phyloP scores from a whole-genome alignment of 2,113 vertebrate genomes.

The Neogobius melanostomus region DNA sequence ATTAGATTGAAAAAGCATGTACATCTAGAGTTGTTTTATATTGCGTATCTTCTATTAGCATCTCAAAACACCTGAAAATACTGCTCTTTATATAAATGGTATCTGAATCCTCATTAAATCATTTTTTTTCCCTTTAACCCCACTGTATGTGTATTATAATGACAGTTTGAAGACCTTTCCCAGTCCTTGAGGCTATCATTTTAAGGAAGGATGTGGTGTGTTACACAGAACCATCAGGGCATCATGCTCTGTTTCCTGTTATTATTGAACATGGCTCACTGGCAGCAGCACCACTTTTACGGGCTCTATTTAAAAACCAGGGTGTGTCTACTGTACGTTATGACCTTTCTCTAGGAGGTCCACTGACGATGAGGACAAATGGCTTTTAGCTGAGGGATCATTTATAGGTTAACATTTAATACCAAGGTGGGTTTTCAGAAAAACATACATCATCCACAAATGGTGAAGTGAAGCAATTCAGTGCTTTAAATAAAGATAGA shows the following conservation, averaged over 20 bases:
- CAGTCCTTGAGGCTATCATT: constrained; percentile 18
- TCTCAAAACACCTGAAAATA: no score
- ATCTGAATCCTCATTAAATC: no score
- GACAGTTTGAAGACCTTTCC: not conserved
- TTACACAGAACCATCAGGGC: not conserved
- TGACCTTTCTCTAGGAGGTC: not conserved
- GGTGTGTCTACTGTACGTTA: constrained; percentile 9
- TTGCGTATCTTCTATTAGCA: no score
- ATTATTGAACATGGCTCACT: not conserved
- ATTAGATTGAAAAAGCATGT: not conserved
- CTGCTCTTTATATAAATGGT: no score
- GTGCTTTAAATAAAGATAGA: not conserved
- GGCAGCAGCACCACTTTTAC: not conserved
- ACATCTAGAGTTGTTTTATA: no score
- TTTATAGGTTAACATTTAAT: constrained; percentile 5
- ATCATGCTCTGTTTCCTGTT: constrained; percentile 47
- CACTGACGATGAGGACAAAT: constrained; percentile 3
- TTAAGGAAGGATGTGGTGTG: constrained; percentile 47
- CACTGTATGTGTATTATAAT: not conserved
- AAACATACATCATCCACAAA: not conserved
- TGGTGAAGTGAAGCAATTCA: not conserved
- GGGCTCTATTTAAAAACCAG: constrained; percentile 5
- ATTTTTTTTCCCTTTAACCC: not conserved
- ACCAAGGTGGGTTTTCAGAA: not conserved
- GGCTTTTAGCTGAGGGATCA: not conserved